A percentile compares a stretch with the other conserved stretches of the same genome.
These are phyloP conservation scores for Hylia prasina DNA, from an alignment of 2,113 vertebrate species.

Conservation along the genomic window DNA sequence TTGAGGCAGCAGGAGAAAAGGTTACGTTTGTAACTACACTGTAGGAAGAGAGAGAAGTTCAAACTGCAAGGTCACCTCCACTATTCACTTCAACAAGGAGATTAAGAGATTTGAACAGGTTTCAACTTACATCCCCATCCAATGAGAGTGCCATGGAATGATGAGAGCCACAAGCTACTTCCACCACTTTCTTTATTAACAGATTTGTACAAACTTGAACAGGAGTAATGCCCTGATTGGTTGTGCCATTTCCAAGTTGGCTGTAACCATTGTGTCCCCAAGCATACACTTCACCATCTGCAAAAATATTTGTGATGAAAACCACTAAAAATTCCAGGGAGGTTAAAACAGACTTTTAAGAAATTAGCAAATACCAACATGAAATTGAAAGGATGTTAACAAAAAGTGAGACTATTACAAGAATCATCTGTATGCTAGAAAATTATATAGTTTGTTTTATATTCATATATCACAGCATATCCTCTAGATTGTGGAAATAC, in stretches of 20 bases:
- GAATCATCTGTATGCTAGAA: background rate
- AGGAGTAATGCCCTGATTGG: slow-evolving; percentile 88
- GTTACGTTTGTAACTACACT: background rate
- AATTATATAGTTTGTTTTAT: background rate
- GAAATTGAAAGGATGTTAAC: background rate
- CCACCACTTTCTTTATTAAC: slow-evolving; percentile 85
- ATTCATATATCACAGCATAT: background rate
- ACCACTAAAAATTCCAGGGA: background rate
- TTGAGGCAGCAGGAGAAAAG: background rate
- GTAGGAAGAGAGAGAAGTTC: background rate
- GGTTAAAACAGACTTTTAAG: background rate
- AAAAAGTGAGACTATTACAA: background rate
- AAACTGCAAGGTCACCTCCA: background rate
- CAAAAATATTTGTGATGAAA: slow-evolving; percentile 25
- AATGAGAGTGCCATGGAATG: slow-evolving; percentile 91
- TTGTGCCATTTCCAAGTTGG: slow-evolving; percentile 93
- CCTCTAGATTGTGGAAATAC: background rate
- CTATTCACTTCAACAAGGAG: background rate
- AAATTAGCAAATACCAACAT: background rate
- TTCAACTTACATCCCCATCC: slow-evolving; percentile 88
- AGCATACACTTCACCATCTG: slow-evolving; percentile 92
- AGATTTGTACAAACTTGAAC: slow-evolving; percentile 89
- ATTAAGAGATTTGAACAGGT: slow-evolving; percentile 4
- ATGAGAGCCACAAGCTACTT: slow-evolving; percentile 95
- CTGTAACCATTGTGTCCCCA: slow-evolving; percentile 98